phyloP scores from a whole-genome alignment of 1,140 invertebrate genomes.

The Drosophila aff. region DNA sequence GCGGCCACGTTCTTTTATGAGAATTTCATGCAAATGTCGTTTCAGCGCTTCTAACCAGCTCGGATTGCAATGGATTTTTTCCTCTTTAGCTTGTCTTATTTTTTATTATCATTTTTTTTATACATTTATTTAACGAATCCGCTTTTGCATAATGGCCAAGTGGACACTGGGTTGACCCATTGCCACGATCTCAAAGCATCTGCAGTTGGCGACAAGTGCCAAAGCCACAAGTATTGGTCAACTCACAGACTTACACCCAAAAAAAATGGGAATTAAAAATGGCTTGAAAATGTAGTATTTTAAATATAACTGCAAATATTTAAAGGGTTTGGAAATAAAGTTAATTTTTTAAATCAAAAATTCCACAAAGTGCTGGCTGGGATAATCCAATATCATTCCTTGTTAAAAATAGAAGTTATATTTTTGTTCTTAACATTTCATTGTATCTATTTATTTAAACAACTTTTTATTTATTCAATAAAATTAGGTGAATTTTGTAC shows the following conservation, averaged over 20 bases:
- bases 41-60: slow-evolving; percentile 19
- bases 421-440: background rate
- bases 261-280: background rate
- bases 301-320: background rate
- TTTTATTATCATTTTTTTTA: slow-evolving; percentile 16
- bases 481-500: background rate
- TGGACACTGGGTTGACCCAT: slow-evolving; percentile 31
- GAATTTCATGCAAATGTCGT: slow-evolving; percentile 70
- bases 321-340: background rate
- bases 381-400: background rate
- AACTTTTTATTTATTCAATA: background rate
- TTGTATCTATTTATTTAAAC: background rate
- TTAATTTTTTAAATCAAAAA: background rate
- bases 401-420: background rate
- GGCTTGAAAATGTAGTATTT: no score
- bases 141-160: slow-evolving; percentile 62
- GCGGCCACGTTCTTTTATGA: slow-evolving; percentile 77
- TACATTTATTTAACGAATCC: slow-evolving; percentile 48
- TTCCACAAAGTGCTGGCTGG: background rate
- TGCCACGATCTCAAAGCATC: slow-evolving; percentile 26
- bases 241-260: slow-evolving; percentile 13
- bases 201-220: slow-evolving; percentile 51
- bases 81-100: background rate
- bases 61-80: slow-evolving; percentile 22
- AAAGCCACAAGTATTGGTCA: slow-evolving; percentile 57